Evolutionary conservation across 2,113 vertebrate species (phyloP).

Genomic region (Numenius arquata): DNA sequence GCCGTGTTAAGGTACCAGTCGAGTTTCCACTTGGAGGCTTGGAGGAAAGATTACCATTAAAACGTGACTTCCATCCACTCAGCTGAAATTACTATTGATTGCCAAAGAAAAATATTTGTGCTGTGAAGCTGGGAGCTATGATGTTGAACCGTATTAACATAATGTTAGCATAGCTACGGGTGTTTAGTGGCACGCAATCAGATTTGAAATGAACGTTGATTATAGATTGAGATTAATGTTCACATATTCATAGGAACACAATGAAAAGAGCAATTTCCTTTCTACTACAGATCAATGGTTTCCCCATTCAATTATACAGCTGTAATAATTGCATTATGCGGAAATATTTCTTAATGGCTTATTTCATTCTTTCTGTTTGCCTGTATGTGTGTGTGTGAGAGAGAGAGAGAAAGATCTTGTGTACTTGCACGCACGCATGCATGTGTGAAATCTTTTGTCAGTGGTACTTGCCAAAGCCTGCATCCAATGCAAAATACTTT

Average conservation of each 20-base stretch:
- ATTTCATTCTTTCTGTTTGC: slow-evolving; percentile 80
- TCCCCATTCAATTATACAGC: slow-evolving; percentile 98
- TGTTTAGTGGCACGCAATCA: slow-evolving; percentile 85
- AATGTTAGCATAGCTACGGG: slow-evolving; percentile 83
- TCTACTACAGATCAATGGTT: slow-evolving; percentile 99
- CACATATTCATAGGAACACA: slow-evolving; percentile 89
- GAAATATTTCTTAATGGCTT: slow-evolving; percentile 87
- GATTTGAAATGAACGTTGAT: slow-evolving; percentile 88
- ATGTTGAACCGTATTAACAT: slow-evolving; percentile 85
- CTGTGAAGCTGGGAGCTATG: slow-evolving; percentile 84
- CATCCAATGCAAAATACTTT: slow-evolving; percentile 75
- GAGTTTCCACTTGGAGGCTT: slow-evolving; percentile 80
- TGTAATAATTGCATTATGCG: slow-evolving; percentile 96
- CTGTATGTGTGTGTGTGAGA: slow-evolving; percentile 10
- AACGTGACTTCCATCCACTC: slow-evolving; percentile 86
- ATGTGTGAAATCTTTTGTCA: slow-evolving; percentile 76
- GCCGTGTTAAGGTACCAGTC: slow-evolving; percentile 78
- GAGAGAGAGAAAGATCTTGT: not conserved
- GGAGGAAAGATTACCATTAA: slow-evolving; percentile 83
- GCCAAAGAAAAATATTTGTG: slow-evolving; percentile 88
- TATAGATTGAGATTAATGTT: slow-evolving; percentile 95
- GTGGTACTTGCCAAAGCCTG: slow-evolving; percentile 70
- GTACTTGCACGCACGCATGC: slow-evolving; percentile 33
- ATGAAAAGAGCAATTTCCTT: slow-evolving; percentile 98
- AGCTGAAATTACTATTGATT: slow-evolving; percentile 89